Evolutionary conservation across 2,113 vertebrate genomes (phyloP).

Genomic region (Cyphomyrus plagiostoma): DNA sequence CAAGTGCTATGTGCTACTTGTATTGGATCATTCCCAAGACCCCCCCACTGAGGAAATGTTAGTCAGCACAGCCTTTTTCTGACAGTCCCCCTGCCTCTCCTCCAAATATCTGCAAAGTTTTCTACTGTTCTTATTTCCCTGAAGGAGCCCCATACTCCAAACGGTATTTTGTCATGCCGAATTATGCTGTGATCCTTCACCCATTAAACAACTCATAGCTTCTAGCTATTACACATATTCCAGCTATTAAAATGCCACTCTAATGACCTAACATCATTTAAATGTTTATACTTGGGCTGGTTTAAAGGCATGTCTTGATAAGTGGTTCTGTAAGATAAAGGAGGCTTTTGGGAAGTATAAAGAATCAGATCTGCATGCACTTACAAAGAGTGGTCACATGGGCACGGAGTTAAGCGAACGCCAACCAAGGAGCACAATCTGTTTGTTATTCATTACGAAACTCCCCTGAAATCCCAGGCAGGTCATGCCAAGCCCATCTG

Average conservation of each 20-base stretch:
- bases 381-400: background rate
- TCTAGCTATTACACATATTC: background rate
- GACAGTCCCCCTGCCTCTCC: background rate
- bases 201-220: conserved; percentile 6
- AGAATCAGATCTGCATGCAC: background rate
- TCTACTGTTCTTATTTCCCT: background rate
- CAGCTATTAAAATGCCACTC: background rate
- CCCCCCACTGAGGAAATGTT: background rate
- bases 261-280: background rate
- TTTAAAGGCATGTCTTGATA: conserved; percentile 1
- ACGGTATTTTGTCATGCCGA: background rate
- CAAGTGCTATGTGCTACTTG: background rate
- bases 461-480: background rate
- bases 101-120: background rate
- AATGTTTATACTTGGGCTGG: background rate
- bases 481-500: background rate
- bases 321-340: background rate
- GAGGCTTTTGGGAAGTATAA: background rate
- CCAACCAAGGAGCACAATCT: background rate
- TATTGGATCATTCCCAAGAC: conserved; percentile 1
- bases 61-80: conserved; percentile 2
- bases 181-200: background rate
- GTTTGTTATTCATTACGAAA: conserved; percentile 8
- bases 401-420: background rate
- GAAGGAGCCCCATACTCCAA: background rate